Base-by-base conservation (phyloP, 2,888 invertebrate species). In the Sclerodermus sp. region DNA sequence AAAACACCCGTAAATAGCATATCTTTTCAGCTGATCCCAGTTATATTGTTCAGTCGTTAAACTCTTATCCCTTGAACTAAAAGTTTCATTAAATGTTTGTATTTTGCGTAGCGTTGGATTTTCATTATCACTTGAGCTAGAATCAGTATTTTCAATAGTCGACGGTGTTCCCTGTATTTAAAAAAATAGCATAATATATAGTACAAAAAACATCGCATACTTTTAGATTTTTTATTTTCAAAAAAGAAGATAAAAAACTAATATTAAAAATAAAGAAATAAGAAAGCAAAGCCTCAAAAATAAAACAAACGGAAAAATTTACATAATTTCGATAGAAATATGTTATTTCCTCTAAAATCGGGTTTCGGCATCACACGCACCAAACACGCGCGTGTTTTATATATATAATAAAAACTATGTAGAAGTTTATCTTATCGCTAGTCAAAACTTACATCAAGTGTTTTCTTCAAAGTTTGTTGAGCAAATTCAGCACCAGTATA, bases 401-500 rank as follows among this genome's bases (percentile, higher is more conserved):
- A n/a, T n/a, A n/a, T n/a, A n/a, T n/a, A n/a, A n/a, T n/a, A n/a
- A n/a, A n/a, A n/a, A n/a, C n/a, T n/a, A n/a, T n/a, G n/a, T n/a
- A n/a, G n/a, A n/a, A n/a, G n/a, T n/a, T n/a, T n/a, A n/a, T n/a
- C n/a, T n/a, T n/a, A n/a, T n/a, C 23, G 23, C 3, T 23, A 23
- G 34, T 4, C 3, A 34, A 34, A 54, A 74, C 81, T 82, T 80
- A 91, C 91, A 81, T 86, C 70, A 54, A 86, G 78, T 68, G 84
- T 83, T 68, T 84, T 88, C 46, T 85, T 85, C 55, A 88, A 79
- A 8, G 85, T 84, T 78, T 93, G 93, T 72, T 91, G 92, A 0
- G 89, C 87, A 49, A 88, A 82, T 73, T 92, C 92, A 0, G 93
- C 92, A 3, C 87, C 87, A 0, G 87, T 85, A 73, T 90, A 92